These are phyloP conservation scores for Erpornis zantholeuca DNA, from an alignment of 2,113 vertebrate genomes.

Conservation along the genomic window DNA sequence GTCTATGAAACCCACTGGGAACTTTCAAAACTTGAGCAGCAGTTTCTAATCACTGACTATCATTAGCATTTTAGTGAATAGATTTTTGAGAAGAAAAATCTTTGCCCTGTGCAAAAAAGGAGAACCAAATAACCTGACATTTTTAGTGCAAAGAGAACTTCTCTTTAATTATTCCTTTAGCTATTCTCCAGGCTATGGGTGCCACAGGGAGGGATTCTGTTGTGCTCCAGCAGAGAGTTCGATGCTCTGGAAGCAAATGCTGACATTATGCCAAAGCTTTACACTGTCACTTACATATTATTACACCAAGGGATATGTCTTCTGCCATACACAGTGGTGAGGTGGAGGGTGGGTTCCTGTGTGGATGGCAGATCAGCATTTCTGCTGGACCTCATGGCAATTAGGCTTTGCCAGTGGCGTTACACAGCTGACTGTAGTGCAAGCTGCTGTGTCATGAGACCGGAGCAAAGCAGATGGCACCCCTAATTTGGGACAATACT, in stretches of 20 bases:
- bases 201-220: not conserved
- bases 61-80: slow-evolving; percentile 79
- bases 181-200: not conserved
- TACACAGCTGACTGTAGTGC: accelerated
- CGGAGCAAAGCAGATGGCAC: not conserved
- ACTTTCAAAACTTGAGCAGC: slow-evolving; percentile 76
- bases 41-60: slow-evolving; percentile 80
- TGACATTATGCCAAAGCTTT: not conserved
- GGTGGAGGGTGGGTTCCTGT: not conserved
- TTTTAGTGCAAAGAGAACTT: slow-evolving; percentile 50
- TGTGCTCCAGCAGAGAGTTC: not conserved
- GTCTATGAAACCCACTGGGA: slow-evolving; percentile 76
- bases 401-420: not conserved
- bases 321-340: not conserved
- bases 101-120: slow-evolving; percentile 55
- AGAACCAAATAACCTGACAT: not conserved
- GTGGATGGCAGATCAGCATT: not conserved
- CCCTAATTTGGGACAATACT: not conserved
- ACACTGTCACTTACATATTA: not conserved
- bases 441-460: not conserved
- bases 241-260: not conserved
- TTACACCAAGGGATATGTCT: not conserved
- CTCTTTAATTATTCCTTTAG: slow-evolving; percentile 53
- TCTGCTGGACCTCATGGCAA: not conserved
- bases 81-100: slow-evolving; percentile 77